phyloP scores from a whole-genome alignment of 1,140 invertebrate species.

The Phymorhynchus buccinoides region DNA sequence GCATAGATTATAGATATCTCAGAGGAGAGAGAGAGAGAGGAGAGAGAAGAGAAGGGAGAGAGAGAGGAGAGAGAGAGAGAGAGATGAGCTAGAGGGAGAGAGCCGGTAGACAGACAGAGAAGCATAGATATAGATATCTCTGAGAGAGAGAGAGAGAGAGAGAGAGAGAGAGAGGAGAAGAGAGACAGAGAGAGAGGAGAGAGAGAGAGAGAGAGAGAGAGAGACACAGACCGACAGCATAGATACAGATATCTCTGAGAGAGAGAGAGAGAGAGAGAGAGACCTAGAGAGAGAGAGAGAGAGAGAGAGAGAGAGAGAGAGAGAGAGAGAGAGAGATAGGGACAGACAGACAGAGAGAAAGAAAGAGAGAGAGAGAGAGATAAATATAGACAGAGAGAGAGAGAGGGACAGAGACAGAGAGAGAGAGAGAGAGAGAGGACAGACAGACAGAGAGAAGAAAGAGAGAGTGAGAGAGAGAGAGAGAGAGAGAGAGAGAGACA shows the following conservation, averaged over 20 bases:
- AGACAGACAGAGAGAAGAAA: neutral
- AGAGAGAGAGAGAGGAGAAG: slow-evolving; percentile 2
- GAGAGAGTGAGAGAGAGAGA: neutral
- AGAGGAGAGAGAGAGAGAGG: no score
- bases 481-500: neutral
- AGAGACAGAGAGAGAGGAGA: neutral
- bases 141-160: neutral
- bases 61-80: no score
- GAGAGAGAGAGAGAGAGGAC: neutral
- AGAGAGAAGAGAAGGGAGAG: no score
- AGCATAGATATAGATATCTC: no score
- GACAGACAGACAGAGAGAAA: neutral
- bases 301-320: slow-evolving; percentile 10
- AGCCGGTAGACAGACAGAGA: no score
- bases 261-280: no score
- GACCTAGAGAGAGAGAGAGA: slow-evolving; percentile 11
- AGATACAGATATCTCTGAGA: neutral
- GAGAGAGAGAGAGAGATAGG: slow-evolving; percentile 6
- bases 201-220: slow-evolving; percentile 10
- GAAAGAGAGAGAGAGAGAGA: slow-evolving; percentile 7
- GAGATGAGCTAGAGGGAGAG: no score
- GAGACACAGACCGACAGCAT: no score
- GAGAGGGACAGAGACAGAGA: neutral
- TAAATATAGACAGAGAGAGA: no score
- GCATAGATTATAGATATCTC: no score